These are phyloP conservation scores for Lampris megalopsis DNA, from an alignment of 2,113 vertebrate genomes.

Conservation along the genomic window DNA sequence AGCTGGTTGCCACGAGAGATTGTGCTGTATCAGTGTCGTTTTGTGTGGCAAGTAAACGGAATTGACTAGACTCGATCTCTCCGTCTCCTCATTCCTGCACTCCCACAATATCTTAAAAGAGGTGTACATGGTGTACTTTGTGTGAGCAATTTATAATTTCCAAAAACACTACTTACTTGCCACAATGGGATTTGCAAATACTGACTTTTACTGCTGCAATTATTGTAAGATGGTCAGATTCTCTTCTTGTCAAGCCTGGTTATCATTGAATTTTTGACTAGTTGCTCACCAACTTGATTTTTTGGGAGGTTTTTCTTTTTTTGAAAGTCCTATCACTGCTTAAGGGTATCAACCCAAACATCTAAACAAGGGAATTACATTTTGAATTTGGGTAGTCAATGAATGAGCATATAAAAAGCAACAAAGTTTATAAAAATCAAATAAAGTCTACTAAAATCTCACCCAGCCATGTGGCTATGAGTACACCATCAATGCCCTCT, in stretches of 20 bases:
- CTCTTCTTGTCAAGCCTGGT: too few relatives aligned
- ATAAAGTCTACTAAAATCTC: slow-evolving; percentile 10
- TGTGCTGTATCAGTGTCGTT: too few relatives aligned
- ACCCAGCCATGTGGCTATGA: slow-evolving; percentile 93
- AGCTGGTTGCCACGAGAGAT: too few relatives aligned
- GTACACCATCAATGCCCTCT: slow-evolving; percentile 92
- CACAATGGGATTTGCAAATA: neutral
- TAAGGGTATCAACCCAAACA: neutral
- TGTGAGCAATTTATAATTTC: too few relatives aligned
- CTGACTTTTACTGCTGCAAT: neutral
- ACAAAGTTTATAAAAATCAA: too few relatives aligned
- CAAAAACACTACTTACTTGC: neutral
- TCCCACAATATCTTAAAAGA: too few relatives aligned
- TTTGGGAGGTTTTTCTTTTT: neutral
- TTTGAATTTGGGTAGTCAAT: too few relatives aligned
- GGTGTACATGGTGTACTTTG: too few relatives aligned
- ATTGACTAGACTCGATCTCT: too few relatives aligned
- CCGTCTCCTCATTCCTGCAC: too few relatives aligned
- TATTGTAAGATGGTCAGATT: neutral
- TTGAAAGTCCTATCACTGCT: neutral
- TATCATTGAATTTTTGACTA: neutral
- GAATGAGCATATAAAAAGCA: neutral
- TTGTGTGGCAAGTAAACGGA: too few relatives aligned
- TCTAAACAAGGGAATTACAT: neutral
- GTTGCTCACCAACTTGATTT: neutral